Conservation (phyloP, 2,113 vertebrate species). For the Acinonyx jubatus region DNA sequence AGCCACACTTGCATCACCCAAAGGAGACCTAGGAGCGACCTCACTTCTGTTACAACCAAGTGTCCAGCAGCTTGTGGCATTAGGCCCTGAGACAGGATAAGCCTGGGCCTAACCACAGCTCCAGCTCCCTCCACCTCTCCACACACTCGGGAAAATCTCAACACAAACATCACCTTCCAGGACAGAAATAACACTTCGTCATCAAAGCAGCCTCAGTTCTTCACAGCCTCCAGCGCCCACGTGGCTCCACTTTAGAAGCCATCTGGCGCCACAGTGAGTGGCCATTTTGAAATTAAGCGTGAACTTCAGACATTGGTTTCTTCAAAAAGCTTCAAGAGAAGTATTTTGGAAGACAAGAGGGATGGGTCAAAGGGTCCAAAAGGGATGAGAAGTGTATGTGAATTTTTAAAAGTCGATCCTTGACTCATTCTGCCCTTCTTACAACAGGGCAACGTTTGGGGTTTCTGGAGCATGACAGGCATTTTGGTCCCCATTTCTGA, state of each 20-base stretch:
- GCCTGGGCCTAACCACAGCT: not conserved
- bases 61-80: rapidly evolving
- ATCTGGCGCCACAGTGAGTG: not conserved
- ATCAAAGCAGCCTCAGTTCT: not conserved
- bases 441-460: not conserved
- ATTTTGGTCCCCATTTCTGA: not conserved
- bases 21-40: not conserved
- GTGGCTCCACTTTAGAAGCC: not conserved
- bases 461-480: not conserved
- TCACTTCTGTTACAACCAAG: not conserved
- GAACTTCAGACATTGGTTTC: not conserved
- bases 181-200: not conserved
- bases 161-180: not conserved
- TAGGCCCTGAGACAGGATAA: not conserved
- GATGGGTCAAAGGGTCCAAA: not conserved
- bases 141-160: not conserved
- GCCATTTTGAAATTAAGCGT: constrained; percentile 11
- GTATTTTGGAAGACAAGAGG: not conserved
- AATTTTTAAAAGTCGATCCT: not conserved
- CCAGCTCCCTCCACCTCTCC: not conserved
- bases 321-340: not conserved
- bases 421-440: not conserved
- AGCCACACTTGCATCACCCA: not conserved
- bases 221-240: not conserved
- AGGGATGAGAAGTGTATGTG: not conserved